Percentiles rank a stretch among this genome's conserved stretches.
Evolutionary conservation across 2,888 invertebrate species (phyloP).

Genomic region (Heliconius aoede): DNA sequence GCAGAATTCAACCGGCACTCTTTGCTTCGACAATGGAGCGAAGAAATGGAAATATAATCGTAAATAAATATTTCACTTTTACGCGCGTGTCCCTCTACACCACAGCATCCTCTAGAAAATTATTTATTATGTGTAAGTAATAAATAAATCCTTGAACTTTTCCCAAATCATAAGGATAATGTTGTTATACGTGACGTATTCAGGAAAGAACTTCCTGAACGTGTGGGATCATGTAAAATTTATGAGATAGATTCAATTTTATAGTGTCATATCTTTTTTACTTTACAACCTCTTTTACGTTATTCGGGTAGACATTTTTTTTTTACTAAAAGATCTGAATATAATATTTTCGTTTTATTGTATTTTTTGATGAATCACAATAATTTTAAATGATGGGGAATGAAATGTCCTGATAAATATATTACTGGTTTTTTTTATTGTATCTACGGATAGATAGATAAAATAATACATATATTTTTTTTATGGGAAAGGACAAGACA

Average conservation of each 20-base stretch:
- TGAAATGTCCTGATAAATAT: too few relatives aligned
- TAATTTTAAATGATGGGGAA: too few relatives aligned
- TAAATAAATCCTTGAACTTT: constrained; percentile 4
- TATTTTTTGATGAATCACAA: too few relatives aligned
- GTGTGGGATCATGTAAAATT: constrained; percentile 11
- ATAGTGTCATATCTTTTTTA: constrained; percentile 13
- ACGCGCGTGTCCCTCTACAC: too few relatives aligned
- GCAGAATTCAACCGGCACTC: too few relatives aligned
- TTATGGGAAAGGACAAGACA: too few relatives aligned
- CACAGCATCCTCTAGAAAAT: neutral
- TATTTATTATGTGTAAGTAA: neutral
- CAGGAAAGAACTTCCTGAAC: constrained; percentile 2
- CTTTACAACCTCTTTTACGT: neutral
- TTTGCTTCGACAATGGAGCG: too few relatives aligned
- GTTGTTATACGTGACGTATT: constrained; percentile 11
- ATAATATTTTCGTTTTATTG: neutral
- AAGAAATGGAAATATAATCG: too few relatives aligned
- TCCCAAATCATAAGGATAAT: constrained; percentile 6
- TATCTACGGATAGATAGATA: too few relatives aligned
- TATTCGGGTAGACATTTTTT: neutral
- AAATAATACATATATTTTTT: too few relatives aligned
- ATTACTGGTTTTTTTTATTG: too few relatives aligned
- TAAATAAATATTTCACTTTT: too few relatives aligned
- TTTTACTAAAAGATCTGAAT: neutral
- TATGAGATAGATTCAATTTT: constrained; percentile 14